Evolutionary conservation across 1,140 invertebrate genomes (phyloP), one percentile per base, ranked within the genome.

Genomic region (Drosophila watanabei): DNA sequence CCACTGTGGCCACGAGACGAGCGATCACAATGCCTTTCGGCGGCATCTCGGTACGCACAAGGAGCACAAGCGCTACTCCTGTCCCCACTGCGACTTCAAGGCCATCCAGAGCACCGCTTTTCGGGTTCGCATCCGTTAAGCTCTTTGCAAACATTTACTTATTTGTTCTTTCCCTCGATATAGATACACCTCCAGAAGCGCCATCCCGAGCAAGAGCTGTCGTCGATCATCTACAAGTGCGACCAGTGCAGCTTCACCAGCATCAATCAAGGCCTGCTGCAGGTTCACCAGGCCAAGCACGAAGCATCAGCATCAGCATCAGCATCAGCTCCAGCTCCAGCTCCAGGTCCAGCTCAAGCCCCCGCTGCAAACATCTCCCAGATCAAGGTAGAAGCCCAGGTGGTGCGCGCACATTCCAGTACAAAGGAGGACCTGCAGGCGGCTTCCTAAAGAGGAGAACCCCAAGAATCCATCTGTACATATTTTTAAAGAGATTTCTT

Each of bases 11-110:
- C 98, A 97, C 93, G 94, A 94, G 5, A 96, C 96, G 7, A 95
- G 96, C 2, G 97, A 98, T 91, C 97, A 97, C 92, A 98, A 98
- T 89, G 96, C 97, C 2, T 94, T 98, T 56, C 93, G 97, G 37
- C 94, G 97, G 4, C 97, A 98, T 93, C 95, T 96, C 69, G 96
- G 96, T 93, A 94, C 95, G 24, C 97, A 98, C 92, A 78, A 77
- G 58, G 85, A 35, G 96, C 96, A 30, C 43, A 95, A 95, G 70
- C 95, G 96, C 0, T 97, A 97, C 86, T 94, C 95, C 75, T 97
- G 96, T 84, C 95, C 95, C 45, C 94, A 95, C 78, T 97, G 96
- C 87, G 92, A 95, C 2, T 97, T 96, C 87, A 94, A 94, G 2
- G 95, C 95, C 66, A 96, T 97, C 65, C 96, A 97, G 92, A 95